Conservation (phyloP, 2,113 vertebrate genomes). For the Gasterosteus nipponicus region DNA sequence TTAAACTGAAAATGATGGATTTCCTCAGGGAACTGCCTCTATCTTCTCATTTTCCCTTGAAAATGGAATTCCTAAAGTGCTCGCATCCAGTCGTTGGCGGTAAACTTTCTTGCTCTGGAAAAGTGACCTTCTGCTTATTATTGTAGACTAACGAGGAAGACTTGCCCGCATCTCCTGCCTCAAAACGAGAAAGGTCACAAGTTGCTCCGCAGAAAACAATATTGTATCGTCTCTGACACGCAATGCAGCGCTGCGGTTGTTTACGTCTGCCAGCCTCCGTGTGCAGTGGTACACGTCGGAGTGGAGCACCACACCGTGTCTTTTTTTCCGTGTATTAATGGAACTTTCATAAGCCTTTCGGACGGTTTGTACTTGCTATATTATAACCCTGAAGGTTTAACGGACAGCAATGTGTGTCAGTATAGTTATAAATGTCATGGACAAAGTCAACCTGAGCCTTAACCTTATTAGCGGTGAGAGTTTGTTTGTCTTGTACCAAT, state of each 20-base stretch:
- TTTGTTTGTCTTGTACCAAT: constrained; percentile 47
- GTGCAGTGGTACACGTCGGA: constrained; percentile 12
- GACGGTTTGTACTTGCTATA: constrained; percentile 19
- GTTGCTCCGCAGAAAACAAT: constrained; percentile 20
- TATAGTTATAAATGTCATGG: constrained; percentile 29
- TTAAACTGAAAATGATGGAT: constrained; percentile 30
- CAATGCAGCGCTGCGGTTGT: constrained; percentile 21
- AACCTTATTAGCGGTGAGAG: constrained; percentile 25
- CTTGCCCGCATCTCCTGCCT: constrained; percentile 7
- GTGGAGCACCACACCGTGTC: not conserved
- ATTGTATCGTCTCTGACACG: constrained; percentile 1
- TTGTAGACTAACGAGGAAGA: constrained; percentile 26
- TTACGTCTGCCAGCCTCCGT: constrained; percentile 33
- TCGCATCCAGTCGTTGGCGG: not conserved
- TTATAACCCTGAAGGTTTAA: constrained; percentile 17
- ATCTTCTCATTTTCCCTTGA: constrained; percentile 1
- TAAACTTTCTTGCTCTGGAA: constrained; percentile 19
- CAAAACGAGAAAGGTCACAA: constrained; percentile 26
- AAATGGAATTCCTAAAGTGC: constrained; percentile 25
- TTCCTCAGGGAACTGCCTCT: constrained; percentile 12
- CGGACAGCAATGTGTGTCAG: constrained; percentile 5
- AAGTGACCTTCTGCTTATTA: constrained; percentile 26
- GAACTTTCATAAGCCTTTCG: constrained; percentile 36
- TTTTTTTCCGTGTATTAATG: constrained; percentile 14
- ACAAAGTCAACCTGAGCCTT: constrained; percentile 24